Evolutionary conservation across 2,113 vertebrate genomes (phyloP).

Genomic region (Bos indicus): DNA sequence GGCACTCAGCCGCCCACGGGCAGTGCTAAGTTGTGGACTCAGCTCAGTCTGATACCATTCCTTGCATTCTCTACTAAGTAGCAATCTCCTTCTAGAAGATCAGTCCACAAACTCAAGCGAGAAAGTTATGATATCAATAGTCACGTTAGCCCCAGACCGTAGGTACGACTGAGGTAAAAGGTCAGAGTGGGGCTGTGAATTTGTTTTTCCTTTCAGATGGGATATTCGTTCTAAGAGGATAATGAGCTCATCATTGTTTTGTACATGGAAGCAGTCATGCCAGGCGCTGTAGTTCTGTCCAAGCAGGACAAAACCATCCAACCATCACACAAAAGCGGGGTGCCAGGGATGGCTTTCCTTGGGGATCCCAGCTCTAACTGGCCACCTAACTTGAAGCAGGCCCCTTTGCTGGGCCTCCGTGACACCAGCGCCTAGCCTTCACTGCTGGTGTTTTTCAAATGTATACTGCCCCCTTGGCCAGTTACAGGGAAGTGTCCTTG

Average conservation of each 20-base stretch:
- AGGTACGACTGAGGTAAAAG: background rate
- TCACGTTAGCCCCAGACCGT: background rate
- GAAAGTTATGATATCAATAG: background rate
- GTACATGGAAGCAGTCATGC: background rate
- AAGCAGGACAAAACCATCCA: background rate
- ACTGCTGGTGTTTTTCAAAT: background rate
- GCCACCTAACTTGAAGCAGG: background rate
- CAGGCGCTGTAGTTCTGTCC: background rate
- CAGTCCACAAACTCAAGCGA: background rate
- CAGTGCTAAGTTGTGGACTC: background rate
- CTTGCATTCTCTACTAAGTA: background rate
- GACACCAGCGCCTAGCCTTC: background rate
- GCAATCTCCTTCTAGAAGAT: background rate
- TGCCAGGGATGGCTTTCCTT: background rate
- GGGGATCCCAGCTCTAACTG: background rate
- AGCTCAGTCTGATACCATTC: background rate
- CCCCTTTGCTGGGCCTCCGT: background rate
- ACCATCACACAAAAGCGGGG: accelerated
- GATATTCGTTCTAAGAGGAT: background rate
- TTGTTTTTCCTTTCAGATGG: background rate
- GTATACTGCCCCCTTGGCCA: background rate
- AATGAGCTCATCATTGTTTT: background rate
- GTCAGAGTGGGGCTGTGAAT: background rate
- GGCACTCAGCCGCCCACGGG: background rate
- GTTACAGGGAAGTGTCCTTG: background rate